Percentiles rank a stretch among this genome's conserved stretches.
Evolutionary conservation across 2,113 vertebrate species (phyloP).

Genomic region (Ceratotherium simum): DNA sequence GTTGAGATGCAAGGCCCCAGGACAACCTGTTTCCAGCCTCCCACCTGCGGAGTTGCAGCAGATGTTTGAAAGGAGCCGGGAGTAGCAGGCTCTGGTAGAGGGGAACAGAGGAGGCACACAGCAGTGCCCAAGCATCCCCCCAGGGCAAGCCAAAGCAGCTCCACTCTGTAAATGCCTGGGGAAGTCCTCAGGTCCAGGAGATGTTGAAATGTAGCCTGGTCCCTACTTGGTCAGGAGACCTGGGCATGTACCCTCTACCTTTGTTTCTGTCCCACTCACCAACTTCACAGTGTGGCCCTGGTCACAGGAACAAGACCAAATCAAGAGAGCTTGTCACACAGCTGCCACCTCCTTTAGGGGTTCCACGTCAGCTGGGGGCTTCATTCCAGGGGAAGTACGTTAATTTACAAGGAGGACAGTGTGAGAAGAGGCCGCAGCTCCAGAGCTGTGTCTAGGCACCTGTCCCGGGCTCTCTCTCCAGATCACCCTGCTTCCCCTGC

Average conservation of each 20-base stretch:
- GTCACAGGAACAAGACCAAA: neutral
- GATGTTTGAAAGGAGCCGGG: neutral
- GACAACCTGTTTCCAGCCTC: neutral
- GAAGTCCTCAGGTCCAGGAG: neutral
- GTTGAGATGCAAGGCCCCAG: neutral
- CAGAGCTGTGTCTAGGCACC: neutral
- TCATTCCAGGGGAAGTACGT: neutral
- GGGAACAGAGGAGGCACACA: neutral
- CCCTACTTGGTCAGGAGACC: neutral
- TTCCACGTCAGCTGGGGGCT: neutral
- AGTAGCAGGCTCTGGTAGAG: neutral
- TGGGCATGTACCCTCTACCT: neutral
- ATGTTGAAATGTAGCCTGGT: neutral
- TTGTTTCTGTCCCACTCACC: neutral
- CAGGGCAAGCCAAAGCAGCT: neutral
- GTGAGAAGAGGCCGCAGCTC: neutral
- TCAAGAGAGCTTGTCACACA: neutral
- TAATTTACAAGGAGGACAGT: neutral
- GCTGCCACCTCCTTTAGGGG: too few species aligned
- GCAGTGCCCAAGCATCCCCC: neutral
- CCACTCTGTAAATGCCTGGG: neutral
- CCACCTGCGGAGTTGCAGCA: rapidly evolving
- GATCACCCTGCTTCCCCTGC: neutral
- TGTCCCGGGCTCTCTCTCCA: neutral
- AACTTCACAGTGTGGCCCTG: neutral